Evolutionary conservation across 1,140 invertebrate species (phyloP).

Genomic region (Drosophila arawakana): DNA sequence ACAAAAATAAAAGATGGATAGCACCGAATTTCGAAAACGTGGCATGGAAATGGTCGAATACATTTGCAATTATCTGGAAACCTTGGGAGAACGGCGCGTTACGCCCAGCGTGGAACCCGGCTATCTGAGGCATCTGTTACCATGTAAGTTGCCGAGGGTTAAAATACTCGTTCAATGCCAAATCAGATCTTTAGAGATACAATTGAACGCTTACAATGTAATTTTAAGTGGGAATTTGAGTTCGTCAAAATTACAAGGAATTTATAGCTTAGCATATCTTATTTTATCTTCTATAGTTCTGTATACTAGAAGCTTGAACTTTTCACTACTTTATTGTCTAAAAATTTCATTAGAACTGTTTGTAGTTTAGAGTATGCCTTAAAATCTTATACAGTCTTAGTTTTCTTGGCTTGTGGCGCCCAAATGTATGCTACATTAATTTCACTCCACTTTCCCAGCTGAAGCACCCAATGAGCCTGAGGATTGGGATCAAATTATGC

Average conservation of each 20-base stretch:
- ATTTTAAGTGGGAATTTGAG: not conserved
- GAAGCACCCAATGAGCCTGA: slow-evolving; percentile 95
- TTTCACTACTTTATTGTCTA: not conserved
- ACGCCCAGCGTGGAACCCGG: slow-evolving; percentile 96
- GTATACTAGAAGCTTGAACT: not conserved
- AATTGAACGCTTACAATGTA: not conserved
- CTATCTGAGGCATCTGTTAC: slow-evolving; percentile 93
- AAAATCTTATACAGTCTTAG: not conserved
- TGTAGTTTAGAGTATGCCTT: not conserved
- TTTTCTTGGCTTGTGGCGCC: not conserved
- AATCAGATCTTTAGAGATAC: slow-evolving; percentile 1
- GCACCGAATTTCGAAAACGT: slow-evolving; percentile 93
- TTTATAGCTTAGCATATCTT: too few species aligned
- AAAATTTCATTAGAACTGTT: not conserved
- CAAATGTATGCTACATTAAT: slow-evolving; percentile 15
- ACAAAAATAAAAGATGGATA: slow-evolving; percentile 89
- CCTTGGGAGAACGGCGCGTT: slow-evolving; percentile 92
- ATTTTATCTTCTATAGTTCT: too few species aligned
- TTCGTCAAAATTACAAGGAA: not conserved
- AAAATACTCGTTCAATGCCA: slow-evolving; percentile 20
- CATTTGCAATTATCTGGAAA: slow-evolving; percentile 97
- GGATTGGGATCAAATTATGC: slow-evolving; percentile 96
- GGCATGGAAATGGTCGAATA: slow-evolving; percentile 99
- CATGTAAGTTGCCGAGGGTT: slow-evolving; percentile 84
- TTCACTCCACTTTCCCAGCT: slow-evolving; percentile 54